phyloP scores from a whole-genome alignment of 1,140 invertebrate species.

The Drosophila yakuba region DNA sequence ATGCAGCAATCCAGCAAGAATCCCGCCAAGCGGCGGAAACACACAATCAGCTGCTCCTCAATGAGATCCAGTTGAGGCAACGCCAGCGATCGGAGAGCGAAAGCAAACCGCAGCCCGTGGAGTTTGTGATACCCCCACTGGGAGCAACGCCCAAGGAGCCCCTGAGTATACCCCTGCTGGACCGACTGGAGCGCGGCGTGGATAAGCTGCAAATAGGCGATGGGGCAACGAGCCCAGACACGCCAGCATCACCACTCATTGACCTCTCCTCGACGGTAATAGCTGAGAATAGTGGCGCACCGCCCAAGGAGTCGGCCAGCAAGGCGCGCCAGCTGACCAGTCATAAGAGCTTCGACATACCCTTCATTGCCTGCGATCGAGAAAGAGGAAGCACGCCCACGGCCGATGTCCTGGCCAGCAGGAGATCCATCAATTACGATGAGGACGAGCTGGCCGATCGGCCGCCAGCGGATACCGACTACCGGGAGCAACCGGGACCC shows the following conservation, averaged over 20 bases:
- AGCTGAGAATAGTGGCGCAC: constrained; percentile 17
- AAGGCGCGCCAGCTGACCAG: constrained; percentile 28
- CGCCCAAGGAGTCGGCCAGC: constrained; percentile 56
- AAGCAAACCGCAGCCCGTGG: not conserved
- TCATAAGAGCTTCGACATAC: constrained; percentile 63
- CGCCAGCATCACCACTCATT: constrained; percentile 36
- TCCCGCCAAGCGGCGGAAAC: constrained; percentile 31
- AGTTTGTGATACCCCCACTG: constrained; percentile 48
- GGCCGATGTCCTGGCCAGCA: constrained; percentile 3
- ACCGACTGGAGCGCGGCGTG: constrained; percentile 26
- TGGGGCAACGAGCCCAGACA: not conserved
- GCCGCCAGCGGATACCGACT: not conserved
- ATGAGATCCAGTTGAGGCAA: constrained; percentile 42
- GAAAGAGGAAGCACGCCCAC: not conserved
- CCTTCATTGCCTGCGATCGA: constrained; percentile 70
- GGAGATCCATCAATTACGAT: not conserved
- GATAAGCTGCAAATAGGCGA: constrained; percentile 31
- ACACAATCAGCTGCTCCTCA: constrained; percentile 45
- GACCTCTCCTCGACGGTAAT: constrained; percentile 63
- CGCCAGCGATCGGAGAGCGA: constrained; percentile 20
- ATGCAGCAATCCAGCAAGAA: constrained; percentile 25
- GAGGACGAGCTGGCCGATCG: not conserved
- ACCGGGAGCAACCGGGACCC: constrained; percentile 22
- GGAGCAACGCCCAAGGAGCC: not conserved
- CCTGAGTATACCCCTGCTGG: constrained; percentile 31